A percentile compares a stretch with the other conserved stretches of the same genome.
These are phyloP conservation scores for Lates japonicus DNA, from an alignment of 2,797 vertebrate genomes.

Conservation along the genomic window DNA sequence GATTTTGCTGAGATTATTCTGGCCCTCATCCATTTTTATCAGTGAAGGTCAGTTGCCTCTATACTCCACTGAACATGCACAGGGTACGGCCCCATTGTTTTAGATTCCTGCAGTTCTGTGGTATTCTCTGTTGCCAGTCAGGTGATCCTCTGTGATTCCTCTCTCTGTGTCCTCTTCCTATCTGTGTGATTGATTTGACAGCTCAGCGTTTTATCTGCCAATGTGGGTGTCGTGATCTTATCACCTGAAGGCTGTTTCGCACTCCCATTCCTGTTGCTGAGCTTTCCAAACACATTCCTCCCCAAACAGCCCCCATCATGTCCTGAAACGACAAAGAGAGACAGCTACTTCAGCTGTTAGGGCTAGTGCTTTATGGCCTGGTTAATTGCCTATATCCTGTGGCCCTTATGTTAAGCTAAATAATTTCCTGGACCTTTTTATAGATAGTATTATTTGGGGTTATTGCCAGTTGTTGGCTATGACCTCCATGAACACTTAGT, in stretches of 20 bases:
- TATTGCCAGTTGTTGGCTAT: conserved; percentile 68
- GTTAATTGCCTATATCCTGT: conserved; percentile 83
- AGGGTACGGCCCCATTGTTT: conserved; percentile 55
- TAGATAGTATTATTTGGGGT: conserved; percentile 68
- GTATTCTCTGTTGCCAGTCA: conserved; percentile 75
- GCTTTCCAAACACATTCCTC: conserved; percentile 81
- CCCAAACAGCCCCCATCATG: conserved; percentile 80
- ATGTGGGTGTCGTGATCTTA: conserved; percentile 83
- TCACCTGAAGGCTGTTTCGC: conserved; percentile 83
- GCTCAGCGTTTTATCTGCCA: conserved; percentile 79
- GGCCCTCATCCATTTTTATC: conserved; percentile 29
- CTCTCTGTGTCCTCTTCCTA: conserved; percentile 75
- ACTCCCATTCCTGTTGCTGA: conserved; percentile 72
- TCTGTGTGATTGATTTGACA: conserved; percentile 84
- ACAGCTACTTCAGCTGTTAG: conserved; percentile 80
- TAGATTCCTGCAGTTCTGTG: conserved; percentile 63
- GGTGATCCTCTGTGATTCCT: conserved; percentile 72
- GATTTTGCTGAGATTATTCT: background rate
- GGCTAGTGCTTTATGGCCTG: conserved; percentile 74
- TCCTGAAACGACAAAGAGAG: conserved; percentile 77
- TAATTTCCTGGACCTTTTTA: conserved; percentile 79
- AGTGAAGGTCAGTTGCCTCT: conserved; percentile 36
- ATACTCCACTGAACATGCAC: conserved; percentile 20
- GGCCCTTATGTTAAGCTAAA: conserved; percentile 79
- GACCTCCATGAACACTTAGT: conserved; percentile 52